These are phyloP conservation scores for Sardinella longiceps DNA, from an alignment of 2,797 vertebrate species.

Conservation along the genomic window DNA sequence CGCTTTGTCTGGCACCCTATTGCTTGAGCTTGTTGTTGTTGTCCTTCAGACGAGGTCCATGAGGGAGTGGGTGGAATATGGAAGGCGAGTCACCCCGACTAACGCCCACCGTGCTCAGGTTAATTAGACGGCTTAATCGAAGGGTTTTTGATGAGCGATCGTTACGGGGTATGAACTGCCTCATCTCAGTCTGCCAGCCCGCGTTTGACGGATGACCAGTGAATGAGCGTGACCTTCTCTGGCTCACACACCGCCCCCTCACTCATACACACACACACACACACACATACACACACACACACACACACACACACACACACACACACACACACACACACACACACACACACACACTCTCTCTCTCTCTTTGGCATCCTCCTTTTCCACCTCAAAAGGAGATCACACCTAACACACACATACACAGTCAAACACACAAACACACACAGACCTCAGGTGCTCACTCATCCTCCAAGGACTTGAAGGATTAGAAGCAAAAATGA, in stretches of 20 bases:
- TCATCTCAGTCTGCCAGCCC: neutral
- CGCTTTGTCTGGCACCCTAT: too few relatives aligned
- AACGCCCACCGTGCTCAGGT: neutral
- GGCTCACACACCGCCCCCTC: neutral
- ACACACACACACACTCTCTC: neutral
- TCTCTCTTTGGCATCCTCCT: neutral
- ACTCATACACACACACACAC: neutral
- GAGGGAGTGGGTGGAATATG: neutral
- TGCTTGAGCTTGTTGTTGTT: too few relatives aligned
- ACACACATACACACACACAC: neutral
- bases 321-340: neutral
- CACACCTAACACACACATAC: neutral
- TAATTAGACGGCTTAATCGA: conserved; percentile 3
- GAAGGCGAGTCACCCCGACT: neutral
- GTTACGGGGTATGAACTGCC: neutral
- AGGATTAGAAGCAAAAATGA: neutral
- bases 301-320: neutral
- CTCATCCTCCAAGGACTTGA: neutral
- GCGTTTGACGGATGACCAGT: neutral
- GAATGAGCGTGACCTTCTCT: conserved; percentile 2
- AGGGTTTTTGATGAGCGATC: neutral
- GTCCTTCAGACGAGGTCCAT: too few relatives aligned
- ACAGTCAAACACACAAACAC: neutral
- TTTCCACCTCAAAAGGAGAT: neutral
- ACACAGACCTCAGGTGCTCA: neutral